Base-by-base conservation (phyloP, 2,113 vertebrate genomes). In the Mionectes macconnelli region DNA sequence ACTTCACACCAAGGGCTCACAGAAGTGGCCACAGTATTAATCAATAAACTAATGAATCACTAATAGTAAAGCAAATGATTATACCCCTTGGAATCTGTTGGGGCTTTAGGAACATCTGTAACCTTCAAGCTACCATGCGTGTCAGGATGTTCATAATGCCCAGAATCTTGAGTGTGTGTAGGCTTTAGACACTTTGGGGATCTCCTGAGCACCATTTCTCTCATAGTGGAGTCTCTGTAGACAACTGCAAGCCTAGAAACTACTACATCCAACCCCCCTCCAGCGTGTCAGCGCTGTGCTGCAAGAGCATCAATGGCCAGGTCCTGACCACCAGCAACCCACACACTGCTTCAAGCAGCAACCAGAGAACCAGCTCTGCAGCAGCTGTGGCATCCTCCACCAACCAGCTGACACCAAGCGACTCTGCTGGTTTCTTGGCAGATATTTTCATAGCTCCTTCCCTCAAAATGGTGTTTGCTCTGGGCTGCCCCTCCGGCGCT, bases 401-500 rank as follows among this genome's bases (percentile, higher is more conserved):
- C 44, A 68, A 57, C 50, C 75, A 82, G 59, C 91, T 93, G 72
- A 42, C 70, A 90, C 35, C 78, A 75, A 83, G 55, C 6, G 2
- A 17, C 39, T 87, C 90, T 66, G 50, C 70, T 85, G 59, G 75
- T 42, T 91, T 73, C 82, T 73, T 94, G 84, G 75, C 84, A 94
- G 17, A n/a, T 45, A 83, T 87, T 85, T 84, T 70, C 74, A 56
- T 8, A 90, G 47, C 84, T 60, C 56, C 57, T 50, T 92, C 74
- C 77, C 82, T 82, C 67, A 83, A 69, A 88, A 50, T 42, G 56
- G 21, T 77, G 70, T 88, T 95, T 93, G 30, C 44, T 78, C 17
- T 70, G 12, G 53, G 62, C 12, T 1, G 0, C 42, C 37, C 35
- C 45, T 50, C 55, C 0, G 1, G 53, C 5, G 1, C 57, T 1